Conservation (phyloP, 2,113 vertebrate species). For the Hirundichthys speculiger region DNA sequence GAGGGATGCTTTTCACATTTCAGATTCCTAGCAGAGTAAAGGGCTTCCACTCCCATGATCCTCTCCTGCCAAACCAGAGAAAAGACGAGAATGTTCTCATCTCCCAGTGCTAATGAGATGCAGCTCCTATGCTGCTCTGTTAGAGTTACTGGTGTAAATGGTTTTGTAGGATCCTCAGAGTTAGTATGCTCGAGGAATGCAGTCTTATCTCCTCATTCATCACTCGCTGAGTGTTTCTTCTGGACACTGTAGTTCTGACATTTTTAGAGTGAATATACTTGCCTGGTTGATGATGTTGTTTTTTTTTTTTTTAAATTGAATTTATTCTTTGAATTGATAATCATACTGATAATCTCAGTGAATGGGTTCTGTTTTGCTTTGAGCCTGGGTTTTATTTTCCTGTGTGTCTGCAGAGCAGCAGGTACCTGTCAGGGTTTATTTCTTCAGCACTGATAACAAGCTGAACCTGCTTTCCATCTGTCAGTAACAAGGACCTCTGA, state of each 20-base stretch:
- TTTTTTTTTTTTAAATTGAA: too few species aligned
- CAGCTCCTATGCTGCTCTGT: slow-evolving; percentile 26
- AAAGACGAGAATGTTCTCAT: slow-evolving; percentile 47
- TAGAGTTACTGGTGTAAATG: slow-evolving; percentile 55
- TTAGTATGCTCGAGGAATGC: slow-evolving; percentile 50
- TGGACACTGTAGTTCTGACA: slow-evolving; percentile 3
- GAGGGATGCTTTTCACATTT: slow-evolving; percentile 52
- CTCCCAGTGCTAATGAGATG: slow-evolving; percentile 45
- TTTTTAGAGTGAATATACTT: slow-evolving; percentile 1
- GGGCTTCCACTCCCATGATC: neutral
- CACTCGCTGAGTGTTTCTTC: slow-evolving; percentile 35
- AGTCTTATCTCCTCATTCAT: slow-evolving; percentile 58
- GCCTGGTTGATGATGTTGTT: neutral
- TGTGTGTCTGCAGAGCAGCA: slow-evolving; percentile 25
- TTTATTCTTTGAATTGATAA: too few species aligned
- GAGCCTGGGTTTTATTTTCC: neutral
- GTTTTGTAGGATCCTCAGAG: slow-evolving; percentile 47
- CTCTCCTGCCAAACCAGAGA: slow-evolving; percentile 18
- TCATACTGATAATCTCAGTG: too few species aligned
- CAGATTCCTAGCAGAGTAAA: slow-evolving; percentile 39
- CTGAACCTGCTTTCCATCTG: slow-evolving; percentile 60
- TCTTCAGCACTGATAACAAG: slow-evolving; percentile 54
- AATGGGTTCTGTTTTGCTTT: neutral
- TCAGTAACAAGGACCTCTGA: slow-evolving; percentile 28
- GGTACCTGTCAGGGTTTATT: slow-evolving; percentile 44